Evolutionary conservation across 2,113 vertebrate genomes (phyloP), one percentile per base, ranked within the genome.

Genomic region (Condylura cristata): DNA sequence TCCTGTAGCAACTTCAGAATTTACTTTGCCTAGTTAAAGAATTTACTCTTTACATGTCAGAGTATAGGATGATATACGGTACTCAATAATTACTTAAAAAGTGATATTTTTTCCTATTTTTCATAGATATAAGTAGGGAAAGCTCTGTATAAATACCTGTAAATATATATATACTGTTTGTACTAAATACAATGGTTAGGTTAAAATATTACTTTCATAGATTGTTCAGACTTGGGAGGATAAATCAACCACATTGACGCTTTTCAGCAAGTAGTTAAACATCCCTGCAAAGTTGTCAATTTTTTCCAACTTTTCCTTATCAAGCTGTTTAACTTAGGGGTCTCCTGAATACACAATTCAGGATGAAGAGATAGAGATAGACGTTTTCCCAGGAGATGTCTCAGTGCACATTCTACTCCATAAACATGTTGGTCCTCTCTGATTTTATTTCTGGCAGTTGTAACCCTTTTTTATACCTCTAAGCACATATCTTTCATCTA

Each of bases 281-380:
- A n/a, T 56, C 60, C 30, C 41, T 24, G 24, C 3, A 72, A 76
- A 93, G 80, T 0, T 76, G 32, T 74, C 51, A 39, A 61, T 75
- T 82, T 92, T 83, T 94, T 70, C 9, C 68, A 87, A 95, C 88
- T 4, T 48, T 30, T 46, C 44, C 60, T 94, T 53, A 80, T 70
- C 65, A 81, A 78, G 76, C n/a, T 14, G 8, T 70, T 68, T 92
- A 78, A 70, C 41, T 90, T 74, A 79, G 63, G 26, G 26, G 18
- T 32, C 39, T 26, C 61, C 46, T 18, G 85, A 30, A 74, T 61
- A 71, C 34, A 70, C 28, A 12, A 8, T 28, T 65, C 34, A 72
- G 39, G 41, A 61, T 12, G 17, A 79, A 56, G 51, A 70, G 53
- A 70, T n/a, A 78, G 74, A 71, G 32, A 22, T 56, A 3, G 0